phyloP scores from a whole-genome alignment of 1,140 invertebrate genomes.

The Lordiphosa stackelbergi region DNA sequence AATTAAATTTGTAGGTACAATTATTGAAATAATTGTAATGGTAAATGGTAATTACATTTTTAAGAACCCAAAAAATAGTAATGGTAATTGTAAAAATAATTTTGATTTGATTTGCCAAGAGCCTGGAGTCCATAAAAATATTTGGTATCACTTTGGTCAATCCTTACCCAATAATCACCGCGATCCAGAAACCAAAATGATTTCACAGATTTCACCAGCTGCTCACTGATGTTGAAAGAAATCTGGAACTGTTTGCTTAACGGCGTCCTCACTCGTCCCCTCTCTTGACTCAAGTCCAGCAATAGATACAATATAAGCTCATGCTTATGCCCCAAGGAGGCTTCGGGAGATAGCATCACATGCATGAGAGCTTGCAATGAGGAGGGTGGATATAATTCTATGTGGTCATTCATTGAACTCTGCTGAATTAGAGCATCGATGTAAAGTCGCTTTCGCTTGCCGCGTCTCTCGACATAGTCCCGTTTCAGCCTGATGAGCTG shows the following conservation, averaged over 20 bases:
- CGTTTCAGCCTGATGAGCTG: slow-evolving; percentile 6
- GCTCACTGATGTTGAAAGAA: slow-evolving; percentile 79
- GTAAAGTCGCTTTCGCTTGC: slow-evolving; percentile 75
- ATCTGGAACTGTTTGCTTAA: slow-evolving; percentile 84
- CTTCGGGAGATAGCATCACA: slow-evolving; percentile 84
- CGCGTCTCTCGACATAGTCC: slow-evolving; percentile 14
- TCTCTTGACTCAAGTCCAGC: slow-evolving; percentile 81
- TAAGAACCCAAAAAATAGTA: too few relatives aligned
- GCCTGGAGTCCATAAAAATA: too few relatives aligned
- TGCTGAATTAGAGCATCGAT: slow-evolving; percentile 81
- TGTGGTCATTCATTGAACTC: background rate
- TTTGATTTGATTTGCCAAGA: too few relatives aligned
- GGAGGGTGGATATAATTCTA: slow-evolving; percentile 87
- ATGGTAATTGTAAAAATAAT: too few relatives aligned
- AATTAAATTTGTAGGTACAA: too few relatives aligned
- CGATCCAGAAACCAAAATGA: slow-evolving; percentile 93
- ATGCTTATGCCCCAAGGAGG: slow-evolving; percentile 84
- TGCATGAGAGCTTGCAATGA: slow-evolving; percentile 86
- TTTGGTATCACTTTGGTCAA: background rate
- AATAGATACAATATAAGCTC: slow-evolving; percentile 88
- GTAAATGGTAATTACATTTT: too few relatives aligned
- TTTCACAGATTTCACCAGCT: slow-evolving; percentile 85
- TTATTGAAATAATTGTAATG: too few relatives aligned
- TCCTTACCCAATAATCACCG: slow-evolving; percentile 82
- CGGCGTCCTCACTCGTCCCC: background rate